phyloP scores from a whole-genome alignment of 2,113 vertebrate species.

The Typhlomys cinereus region DNA sequence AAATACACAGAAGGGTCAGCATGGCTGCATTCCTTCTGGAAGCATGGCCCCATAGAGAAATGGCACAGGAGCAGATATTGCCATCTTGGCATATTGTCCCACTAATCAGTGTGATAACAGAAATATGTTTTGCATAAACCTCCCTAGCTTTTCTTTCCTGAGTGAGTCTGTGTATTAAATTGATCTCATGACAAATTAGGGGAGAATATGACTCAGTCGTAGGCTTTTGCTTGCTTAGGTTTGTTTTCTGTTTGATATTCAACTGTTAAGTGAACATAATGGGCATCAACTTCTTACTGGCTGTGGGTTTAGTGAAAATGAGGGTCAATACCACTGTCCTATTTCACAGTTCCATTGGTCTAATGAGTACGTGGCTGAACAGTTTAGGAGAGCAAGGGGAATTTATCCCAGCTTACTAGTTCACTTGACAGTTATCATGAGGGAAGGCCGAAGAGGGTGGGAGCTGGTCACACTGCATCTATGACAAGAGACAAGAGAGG shows the following conservation, averaged over 20 bases:
- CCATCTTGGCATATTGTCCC: neutral
- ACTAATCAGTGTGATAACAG: neutral
- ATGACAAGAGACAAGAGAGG: too few relatives aligned
- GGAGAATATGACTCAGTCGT: neutral
- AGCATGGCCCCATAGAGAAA: neutral
- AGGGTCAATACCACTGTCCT: neutral
- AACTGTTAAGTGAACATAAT: neutral
- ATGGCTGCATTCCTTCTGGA: neutral
- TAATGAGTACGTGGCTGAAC: too few relatives aligned
- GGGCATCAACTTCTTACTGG: neutral
- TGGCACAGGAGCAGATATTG: neutral
- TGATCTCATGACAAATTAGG: neutral
- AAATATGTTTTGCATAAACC: neutral
- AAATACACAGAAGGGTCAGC: neutral
- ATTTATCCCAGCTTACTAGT: too few relatives aligned
- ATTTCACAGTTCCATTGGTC: too few relatives aligned
- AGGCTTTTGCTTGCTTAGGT: neutral
- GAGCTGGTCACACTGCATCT: too few relatives aligned
- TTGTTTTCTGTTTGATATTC: constrained; percentile 15
- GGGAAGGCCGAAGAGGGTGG: too few relatives aligned
- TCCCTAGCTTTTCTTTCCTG: neutral
- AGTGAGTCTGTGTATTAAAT: neutral
- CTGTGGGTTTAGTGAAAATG: neutral
- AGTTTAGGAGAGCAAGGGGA: too few relatives aligned
- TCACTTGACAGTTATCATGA: too few relatives aligned